Conservation (phyloP, 2,113 vertebrate genomes). For the Ammodytes marinus region DNA sequence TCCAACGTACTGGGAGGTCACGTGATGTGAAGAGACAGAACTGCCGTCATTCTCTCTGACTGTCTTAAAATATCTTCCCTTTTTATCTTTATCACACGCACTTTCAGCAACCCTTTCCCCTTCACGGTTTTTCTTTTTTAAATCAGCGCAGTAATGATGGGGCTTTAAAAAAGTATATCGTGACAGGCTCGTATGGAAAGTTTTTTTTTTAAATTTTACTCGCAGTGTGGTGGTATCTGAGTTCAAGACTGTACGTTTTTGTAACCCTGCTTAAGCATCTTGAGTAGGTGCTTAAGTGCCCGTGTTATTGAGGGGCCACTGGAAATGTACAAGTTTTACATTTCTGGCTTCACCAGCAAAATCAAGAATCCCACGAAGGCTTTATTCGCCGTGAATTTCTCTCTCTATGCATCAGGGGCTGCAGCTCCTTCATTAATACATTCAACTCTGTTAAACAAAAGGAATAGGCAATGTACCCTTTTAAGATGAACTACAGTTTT, state of each 20-base stretch:
- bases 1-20: conserved; percentile 48
- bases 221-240: conserved; percentile 8
- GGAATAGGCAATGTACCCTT: conserved; percentile 64
- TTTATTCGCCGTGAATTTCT: conserved; percentile 62
- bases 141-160: conserved; percentile 11
- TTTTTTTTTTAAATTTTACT: conserved; percentile 10
- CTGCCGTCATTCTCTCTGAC: conserved; percentile 83
- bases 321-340: conserved; percentile 68
- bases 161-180: conserved; percentile 5
- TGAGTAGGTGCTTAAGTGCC: conserved; percentile 64
- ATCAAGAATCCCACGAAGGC: conserved; percentile 49
- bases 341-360: conserved; percentile 71
- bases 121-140: neutral
- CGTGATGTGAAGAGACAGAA: conserved; percentile 63
- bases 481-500: conserved; percentile 51
- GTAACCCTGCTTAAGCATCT: conserved; percentile 35
- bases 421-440: conserved; percentile 61
- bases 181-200: neutral
- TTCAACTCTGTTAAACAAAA: conserved; percentile 72
- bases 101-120: conserved; percentile 30
- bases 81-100: conserved; percentile 15
- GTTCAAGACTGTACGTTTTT: conserved; percentile 28
- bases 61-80: conserved; percentile 53
- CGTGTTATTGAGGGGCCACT: conserved; percentile 59
- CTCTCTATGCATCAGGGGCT: conserved; percentile 56